Evolutionary conservation across 1,140 invertebrate genomes (phyloP).

Genomic region (Pseudomyrmex concolor): DNA sequence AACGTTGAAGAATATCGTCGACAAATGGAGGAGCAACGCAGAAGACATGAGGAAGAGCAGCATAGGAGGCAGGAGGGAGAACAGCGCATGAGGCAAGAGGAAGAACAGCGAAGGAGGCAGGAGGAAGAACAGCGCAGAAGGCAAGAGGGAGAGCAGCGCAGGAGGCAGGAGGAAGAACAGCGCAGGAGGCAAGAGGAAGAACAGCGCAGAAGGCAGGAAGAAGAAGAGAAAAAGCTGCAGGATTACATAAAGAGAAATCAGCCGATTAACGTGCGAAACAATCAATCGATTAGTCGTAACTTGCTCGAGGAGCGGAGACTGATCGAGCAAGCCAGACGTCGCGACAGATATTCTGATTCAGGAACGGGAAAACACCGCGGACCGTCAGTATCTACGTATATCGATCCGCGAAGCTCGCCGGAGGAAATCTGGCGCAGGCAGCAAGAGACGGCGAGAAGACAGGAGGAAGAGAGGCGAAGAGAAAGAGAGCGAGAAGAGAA

Average conservation of each 20-base stretch:
- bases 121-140: constrained; percentile 58
- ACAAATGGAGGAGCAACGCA: constrained; percentile 25
- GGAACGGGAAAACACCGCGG: constrained; percentile 64
- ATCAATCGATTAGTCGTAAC: background rate
- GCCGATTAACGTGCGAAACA: constrained; percentile 45
- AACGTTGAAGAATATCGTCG: constrained; percentile 26
- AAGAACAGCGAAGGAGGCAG: constrained; percentile 29
- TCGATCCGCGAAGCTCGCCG: constrained; percentile 42
- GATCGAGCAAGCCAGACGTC: constrained; percentile 56
- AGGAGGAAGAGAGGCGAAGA: constrained; percentile 36
- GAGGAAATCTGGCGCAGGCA: constrained; percentile 50
- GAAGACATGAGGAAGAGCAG: constrained; percentile 59
- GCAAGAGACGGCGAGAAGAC: background rate
- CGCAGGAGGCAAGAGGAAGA: background rate
- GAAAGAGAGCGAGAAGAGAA: constrained; percentile 30
- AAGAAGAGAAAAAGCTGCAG: constrained; percentile 67
- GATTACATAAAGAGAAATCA: constrained; percentile 79
- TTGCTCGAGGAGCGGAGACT: constrained; percentile 48
- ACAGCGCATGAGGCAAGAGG: background rate
- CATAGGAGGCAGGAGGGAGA: constrained; percentile 60
- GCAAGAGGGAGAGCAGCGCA: constrained; percentile 26
- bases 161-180: constrained; percentile 58
- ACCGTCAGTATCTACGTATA: constrained; percentile 68
- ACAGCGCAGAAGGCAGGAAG: no score
- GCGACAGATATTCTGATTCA: constrained; percentile 32